Conservation (phyloP, 2,113 vertebrate species). For the Pyxicephalus adspersus region DNA sequence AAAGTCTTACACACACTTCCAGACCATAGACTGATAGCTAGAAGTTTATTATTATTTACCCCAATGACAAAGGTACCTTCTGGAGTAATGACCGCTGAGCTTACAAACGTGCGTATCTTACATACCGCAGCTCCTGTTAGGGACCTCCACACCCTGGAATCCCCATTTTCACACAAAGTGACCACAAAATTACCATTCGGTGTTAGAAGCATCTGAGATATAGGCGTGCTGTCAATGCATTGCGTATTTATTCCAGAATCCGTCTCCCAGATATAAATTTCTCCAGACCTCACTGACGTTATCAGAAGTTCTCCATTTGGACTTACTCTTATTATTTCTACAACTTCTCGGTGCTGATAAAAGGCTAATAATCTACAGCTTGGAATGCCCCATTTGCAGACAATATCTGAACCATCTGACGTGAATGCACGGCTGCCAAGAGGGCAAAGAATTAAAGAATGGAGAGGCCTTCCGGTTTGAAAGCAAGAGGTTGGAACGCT, state of each 20-base stretch:
- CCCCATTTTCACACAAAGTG: constrained; percentile 66
- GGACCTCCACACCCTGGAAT: constrained; percentile 76
- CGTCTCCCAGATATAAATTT: constrained; percentile 76
- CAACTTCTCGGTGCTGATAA: constrained; percentile 68
- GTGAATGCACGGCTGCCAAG: constrained; percentile 68
- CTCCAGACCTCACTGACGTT: constrained; percentile 64
- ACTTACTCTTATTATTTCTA: constrained; percentile 69
- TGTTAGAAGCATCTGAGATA: constrained; percentile 69
- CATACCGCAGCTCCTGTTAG: constrained; percentile 68
- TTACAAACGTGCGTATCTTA: constrained; percentile 66
- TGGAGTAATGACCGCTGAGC: constrained; percentile 68
- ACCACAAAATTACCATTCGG: constrained; percentile 70
- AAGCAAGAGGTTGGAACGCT: constrained; percentile 61
- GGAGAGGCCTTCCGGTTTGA: constrained; percentile 65
- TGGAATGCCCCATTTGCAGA: constrained; percentile 71
- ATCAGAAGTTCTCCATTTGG: constrained; percentile 64
- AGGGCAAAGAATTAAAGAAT: constrained; percentile 62
- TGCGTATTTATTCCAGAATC: constrained; percentile 67
- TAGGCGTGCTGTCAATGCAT: constrained; percentile 65
- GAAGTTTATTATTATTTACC: constrained; percentile 62
- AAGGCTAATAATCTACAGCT: constrained; percentile 59
- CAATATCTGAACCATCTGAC: constrained; percentile 68
- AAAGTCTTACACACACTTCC: constrained; percentile 74
- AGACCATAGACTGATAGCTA: constrained; percentile 78
- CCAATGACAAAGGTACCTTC: constrained; percentile 79